Conservation (phyloP, 2,888 invertebrate species). For the Leptothorax acervorum region DNA sequence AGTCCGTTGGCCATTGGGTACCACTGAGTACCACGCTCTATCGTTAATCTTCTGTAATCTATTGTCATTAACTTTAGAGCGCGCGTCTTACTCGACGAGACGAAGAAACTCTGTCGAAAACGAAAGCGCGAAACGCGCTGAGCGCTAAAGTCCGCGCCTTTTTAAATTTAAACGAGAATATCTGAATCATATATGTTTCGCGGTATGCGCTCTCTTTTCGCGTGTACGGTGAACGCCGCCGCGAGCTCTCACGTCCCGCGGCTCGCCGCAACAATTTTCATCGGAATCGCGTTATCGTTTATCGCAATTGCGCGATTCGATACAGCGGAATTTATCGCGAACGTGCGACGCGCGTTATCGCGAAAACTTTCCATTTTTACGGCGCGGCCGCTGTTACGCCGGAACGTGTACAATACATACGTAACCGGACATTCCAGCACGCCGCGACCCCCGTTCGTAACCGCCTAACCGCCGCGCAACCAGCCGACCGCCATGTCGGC, state of each 20-base stretch:
- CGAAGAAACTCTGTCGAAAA: not conserved
- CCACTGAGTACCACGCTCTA: not conserved
- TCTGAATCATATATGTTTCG: too few species aligned
- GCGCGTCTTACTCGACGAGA: not conserved
- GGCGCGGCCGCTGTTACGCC: slow-evolving; percentile 18
- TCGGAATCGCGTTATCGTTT: slow-evolving; percentile 15
- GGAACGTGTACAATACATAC: not conserved
- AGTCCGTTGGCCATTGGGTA: slow-evolving; percentile 1
- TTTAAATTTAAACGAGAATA: too few species aligned
- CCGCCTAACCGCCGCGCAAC: not conserved
- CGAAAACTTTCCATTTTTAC: slow-evolving; percentile 36
- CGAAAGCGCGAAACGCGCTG: too few species aligned
- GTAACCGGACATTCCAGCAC: slow-evolving; percentile 35
- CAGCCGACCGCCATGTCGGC: slow-evolving; percentile 21
- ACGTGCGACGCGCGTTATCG: slow-evolving; percentile 36
- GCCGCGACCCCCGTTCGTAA: not conserved
- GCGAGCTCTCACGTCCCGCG: not conserved
- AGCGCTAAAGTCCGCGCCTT: too few species aligned
- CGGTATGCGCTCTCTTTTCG: not conserved
- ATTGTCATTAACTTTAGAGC: not conserved
- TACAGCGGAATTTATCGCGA: slow-evolving; percentile 20
- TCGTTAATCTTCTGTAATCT: slow-evolving; percentile 5
- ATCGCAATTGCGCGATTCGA: slow-evolving; percentile 12
- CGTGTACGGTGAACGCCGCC: not conserved
- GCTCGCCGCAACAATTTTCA: not conserved